phyloP scores from a whole-genome alignment of 2,797 vertebrate genomes.

The Linurgus olivaceus region DNA sequence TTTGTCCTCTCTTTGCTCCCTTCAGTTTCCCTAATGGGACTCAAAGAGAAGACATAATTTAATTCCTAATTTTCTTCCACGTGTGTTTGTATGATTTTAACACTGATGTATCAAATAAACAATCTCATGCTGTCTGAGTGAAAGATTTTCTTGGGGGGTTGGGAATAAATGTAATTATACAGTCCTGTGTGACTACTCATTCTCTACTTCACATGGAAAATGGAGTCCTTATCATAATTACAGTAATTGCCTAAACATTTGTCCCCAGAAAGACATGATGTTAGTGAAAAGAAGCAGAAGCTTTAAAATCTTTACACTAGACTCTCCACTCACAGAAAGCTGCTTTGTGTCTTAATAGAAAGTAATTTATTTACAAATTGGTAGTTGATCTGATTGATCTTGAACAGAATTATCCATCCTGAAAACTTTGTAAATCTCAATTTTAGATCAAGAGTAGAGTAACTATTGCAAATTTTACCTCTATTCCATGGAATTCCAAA shows the following conservation, averaged over 20 bases:
- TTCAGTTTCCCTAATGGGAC: constrained; percentile 33
- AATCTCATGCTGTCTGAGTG: constrained; percentile 22
- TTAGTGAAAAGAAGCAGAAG: constrained; percentile 65
- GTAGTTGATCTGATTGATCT: constrained; percentile 45
- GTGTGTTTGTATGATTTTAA: constrained; percentile 20
- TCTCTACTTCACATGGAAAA: constrained; percentile 48
- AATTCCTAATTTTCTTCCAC: constrained; percentile 49
- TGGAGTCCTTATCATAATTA: constrained; percentile 52
- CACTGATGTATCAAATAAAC: constrained; percentile 53
- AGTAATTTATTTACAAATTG: constrained; percentile 39
- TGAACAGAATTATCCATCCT: constrained; percentile 46
- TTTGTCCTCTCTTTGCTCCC: constrained; percentile 39
- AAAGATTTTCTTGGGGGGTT: constrained; percentile 14
- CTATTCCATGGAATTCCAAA: neutral
- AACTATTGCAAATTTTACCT: constrained; percentile 22
- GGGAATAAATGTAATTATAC: constrained; percentile 3
- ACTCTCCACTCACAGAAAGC: constrained; percentile 8
- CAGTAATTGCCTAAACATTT: constrained; percentile 58
- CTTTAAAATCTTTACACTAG: neutral
- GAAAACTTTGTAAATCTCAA: constrained; percentile 41
- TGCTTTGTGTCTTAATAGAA: constrained; percentile 43
- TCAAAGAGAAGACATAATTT: constrained; percentile 29
- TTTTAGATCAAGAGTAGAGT: constrained; percentile 47
- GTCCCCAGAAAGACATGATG: constrained; percentile 2
- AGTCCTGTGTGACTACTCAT: constrained; percentile 7